Base-by-base conservation (phyloP, 1,140 invertebrate species). In the Anoplolepis gracilipes region DNA sequence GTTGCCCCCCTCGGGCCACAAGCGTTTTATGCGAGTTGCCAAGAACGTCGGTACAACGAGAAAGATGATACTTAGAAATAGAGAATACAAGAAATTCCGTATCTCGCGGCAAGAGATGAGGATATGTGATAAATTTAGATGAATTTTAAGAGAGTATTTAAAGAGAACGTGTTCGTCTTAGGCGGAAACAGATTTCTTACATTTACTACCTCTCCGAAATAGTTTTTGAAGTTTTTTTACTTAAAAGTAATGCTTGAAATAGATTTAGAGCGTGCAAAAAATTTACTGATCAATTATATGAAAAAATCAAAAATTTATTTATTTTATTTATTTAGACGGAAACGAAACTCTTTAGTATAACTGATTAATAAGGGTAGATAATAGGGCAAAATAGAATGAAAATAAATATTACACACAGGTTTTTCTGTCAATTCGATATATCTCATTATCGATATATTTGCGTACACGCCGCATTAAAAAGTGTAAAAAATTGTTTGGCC, bases 11-110 rank as follows among this genome's bases (percentile, higher is more conserved):
- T 59, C 53, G 65, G 25, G 77, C 49, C 78, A 30, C 49, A 42
- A 59, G 33, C 36, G 65, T 57, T 82, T 73, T 61, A 70, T 72
- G 36, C 78, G 49, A 55, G 33, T 30, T 77, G 36, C 49, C 25
- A 28, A 19, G 78, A 70, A 61, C n/a, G 6, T 19, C 53, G 67
- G 25, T 25, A 33, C 67, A 42, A 72, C 67, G 49, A 19, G 25
- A 10, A 59, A 59, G 78, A 73, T 59, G 42, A 25, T 46, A 46
- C 55, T 72, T 22, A 28, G 46, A 49, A 49, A 49, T 36, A 22
- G 36, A 55, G 36, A 82, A 61, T 59, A 22, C 13, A 36, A 61
- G 49, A 73, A 81, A 42, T 42, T 59, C 33, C 22, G 55, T 13
- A n/a, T 36, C 22, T 70, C 22, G 19, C 10, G 13, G 11, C 30